phyloP scores from a whole-genome alignment of 2,113 vertebrate genomes.

The Nipponia nippon region DNA sequence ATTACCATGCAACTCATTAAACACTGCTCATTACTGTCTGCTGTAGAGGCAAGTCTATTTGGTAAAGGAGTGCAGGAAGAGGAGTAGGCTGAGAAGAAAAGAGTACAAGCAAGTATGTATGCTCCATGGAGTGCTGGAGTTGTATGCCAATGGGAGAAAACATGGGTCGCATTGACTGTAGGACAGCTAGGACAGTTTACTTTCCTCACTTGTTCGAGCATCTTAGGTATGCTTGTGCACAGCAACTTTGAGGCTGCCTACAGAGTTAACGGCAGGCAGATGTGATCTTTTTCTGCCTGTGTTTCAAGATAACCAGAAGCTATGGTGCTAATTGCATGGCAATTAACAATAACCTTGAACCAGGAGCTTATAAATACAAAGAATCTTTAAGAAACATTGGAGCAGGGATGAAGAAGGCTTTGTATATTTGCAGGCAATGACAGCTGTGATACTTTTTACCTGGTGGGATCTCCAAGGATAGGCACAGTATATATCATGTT shows the following conservation, averaged over 20 bases:
- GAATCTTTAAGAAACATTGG: not conserved
- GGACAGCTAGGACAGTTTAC: not conserved
- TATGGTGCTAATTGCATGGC: not conserved
- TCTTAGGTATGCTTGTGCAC: not conserved
- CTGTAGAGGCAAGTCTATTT: not conserved
- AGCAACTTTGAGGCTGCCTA: not conserved
- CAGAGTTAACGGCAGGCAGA: not conserved
- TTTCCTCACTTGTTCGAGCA: not conserved
- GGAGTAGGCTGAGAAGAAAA: not conserved
- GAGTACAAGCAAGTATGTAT: not conserved
- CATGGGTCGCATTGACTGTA: accelerated
- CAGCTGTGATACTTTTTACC: not conserved
- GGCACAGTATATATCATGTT: not conserved
- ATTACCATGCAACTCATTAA: not conserved
- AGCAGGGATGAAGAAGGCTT: not conserved
- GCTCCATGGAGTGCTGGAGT: accelerated
- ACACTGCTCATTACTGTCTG: not conserved
- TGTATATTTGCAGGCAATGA: not conserved
- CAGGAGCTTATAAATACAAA: not conserved
- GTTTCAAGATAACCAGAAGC: not conserved
- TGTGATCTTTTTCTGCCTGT: not conserved
- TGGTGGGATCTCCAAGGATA: not conserved
- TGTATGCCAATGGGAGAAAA: accelerated
- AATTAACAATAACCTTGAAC: not conserved
- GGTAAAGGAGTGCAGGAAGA: not conserved